Evolutionary conservation across 2,113 vertebrate species (phyloP).

Genomic region (Corythornis vintsioides): DNA sequence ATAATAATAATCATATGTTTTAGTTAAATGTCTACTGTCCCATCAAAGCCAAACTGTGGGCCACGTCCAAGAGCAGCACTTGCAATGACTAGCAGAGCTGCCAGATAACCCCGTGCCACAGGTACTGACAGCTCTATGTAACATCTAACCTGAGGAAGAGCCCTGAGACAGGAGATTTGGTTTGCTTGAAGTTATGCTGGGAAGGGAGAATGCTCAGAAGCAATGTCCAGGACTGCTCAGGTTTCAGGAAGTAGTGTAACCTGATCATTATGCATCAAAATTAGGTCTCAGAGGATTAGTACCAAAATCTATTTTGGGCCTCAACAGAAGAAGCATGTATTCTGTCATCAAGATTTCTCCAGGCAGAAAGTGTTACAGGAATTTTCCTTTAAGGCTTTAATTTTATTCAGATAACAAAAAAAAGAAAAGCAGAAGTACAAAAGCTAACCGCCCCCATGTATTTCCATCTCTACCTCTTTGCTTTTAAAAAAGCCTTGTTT

Average conservation of each 20-base stretch:
- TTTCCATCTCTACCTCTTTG: neutral
- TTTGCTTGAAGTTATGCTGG: neutral
- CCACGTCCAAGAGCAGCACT: rapidly evolving
- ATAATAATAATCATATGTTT: neutral
- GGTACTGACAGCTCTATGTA: neutral
- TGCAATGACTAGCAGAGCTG: neutral
- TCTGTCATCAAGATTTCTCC: neutral
- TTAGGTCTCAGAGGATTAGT: neutral
- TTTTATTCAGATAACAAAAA: neutral
- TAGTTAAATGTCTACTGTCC: neutral
- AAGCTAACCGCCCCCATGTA: neutral
- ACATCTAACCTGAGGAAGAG: neutral
- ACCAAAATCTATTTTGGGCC: neutral
- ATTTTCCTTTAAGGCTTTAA: neutral
- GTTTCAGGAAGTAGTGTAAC: neutral
- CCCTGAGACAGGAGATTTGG: neutral
- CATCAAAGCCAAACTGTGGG: neutral
- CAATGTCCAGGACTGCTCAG: neutral
- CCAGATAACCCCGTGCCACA: neutral
- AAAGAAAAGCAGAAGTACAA: neutral
- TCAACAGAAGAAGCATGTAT: neutral
- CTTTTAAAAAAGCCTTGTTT: neutral
- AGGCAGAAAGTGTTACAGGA: neutral
- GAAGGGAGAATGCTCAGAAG: neutral
- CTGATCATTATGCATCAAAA: neutral